Base-by-base conservation (phyloP, 1,140 invertebrate species). In the Megalopta genalis region DNA sequence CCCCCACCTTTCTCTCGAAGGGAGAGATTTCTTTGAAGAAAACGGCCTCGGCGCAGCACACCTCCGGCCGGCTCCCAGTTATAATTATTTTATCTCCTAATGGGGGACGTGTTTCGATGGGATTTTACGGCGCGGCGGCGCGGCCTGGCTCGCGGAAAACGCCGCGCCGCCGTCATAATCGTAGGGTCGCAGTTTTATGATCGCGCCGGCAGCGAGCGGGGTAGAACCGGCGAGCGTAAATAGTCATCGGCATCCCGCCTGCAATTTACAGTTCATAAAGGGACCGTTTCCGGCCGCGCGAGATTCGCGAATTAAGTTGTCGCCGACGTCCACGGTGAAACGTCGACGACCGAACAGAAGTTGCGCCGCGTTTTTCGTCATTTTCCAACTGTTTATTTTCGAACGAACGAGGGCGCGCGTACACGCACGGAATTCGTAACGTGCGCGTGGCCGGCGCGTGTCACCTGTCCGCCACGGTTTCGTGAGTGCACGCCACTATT, bases 401-500 rank as follows among this genome's bases (percentile, higher is more conserved):
- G 81, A 89, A 87, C 10, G 86, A 89, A 90, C 86, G 79, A 77
- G 66, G 16, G 21, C 63, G 60, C 66, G 75, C 66, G 37, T 63
- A 79, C 65, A 77, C 66, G 54, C 54, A 37, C 70, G 62, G 46
- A 69, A 81, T 83, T 62, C 67, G 84, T 77, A 73, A 80, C 82
- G 81, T 69, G 83, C 86, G 88, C 88, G 89, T 91, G 88, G 83
- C 88, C 69, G 87, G 82, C 91, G 90, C 92, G 92, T 92, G 91
- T 92, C 91, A 92, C 91, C 91, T 92, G 91, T 93, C 91, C 89
- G 91, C 91, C 86, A 92, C 86, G 92, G 80, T 91, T 88, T 85
- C 87, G 83, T 88, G 90, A 87, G 79, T 89, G 73, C 86, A 83
- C 86, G 80, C 85, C 84, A 86, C 83, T 77, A 86, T 87, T 88